Conservation (phyloP, 2,797 vertebrate species). For the Tangara arthus region DNA sequence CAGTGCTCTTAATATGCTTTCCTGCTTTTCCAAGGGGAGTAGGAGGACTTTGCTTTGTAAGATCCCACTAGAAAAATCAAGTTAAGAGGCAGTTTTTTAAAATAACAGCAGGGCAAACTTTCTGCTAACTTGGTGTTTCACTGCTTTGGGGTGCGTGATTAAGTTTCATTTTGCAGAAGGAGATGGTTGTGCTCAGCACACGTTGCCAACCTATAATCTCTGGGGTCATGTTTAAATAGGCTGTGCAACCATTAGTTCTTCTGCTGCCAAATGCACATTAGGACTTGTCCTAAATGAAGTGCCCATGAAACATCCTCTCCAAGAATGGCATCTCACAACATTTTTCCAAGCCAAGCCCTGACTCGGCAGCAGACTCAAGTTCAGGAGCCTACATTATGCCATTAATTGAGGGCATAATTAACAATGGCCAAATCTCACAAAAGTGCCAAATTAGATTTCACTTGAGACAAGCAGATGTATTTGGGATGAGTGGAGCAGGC, state of each 20-base stretch:
- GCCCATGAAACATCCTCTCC: neutral
- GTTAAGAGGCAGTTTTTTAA: neutral
- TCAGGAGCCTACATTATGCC: neutral
- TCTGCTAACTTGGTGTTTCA: neutral
- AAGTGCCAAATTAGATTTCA: slow-evolving; percentile 56
- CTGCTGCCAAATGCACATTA: neutral
- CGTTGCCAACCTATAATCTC: neutral
- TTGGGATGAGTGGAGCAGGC: slow-evolving; percentile 17
- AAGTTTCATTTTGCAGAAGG: neutral
- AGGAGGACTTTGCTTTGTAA: neutral
- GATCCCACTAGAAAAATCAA: neutral
- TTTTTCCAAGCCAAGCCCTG: neutral
- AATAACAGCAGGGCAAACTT: neutral
- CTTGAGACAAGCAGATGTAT: slow-evolving; percentile 20
- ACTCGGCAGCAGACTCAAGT: neutral
- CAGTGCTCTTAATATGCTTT: slow-evolving; percentile 35
- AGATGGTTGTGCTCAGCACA: neutral
- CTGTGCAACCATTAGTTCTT: neutral
- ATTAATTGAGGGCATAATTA: slow-evolving; percentile 41
- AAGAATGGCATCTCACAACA: neutral
- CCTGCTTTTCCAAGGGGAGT: slow-evolving; percentile 46
- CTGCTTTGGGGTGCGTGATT: neutral
- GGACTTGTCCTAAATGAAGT: slow-evolving; percentile 26
- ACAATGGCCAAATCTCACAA: neutral
- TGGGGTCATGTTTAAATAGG: neutral